These are phyloP conservation scores for Halictus quadricinctus DNA, from an alignment of 2,888 invertebrate species.

Conservation along the genomic window DNA sequence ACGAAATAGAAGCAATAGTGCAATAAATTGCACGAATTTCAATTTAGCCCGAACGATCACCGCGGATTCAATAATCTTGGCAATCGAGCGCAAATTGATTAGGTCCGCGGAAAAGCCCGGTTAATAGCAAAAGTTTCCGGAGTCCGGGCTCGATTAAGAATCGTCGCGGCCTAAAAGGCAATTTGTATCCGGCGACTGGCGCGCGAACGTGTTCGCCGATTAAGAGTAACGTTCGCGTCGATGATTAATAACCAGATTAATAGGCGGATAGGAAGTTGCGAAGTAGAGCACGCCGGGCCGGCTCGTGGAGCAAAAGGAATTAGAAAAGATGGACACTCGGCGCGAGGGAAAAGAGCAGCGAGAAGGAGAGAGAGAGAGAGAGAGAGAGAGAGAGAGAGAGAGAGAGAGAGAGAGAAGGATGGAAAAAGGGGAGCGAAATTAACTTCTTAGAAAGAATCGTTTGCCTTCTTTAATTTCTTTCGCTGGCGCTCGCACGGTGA, in stretches of 20 bases:
- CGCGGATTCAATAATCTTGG: not conserved
- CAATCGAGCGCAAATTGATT: slow-evolving; percentile 43
- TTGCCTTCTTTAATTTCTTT: slow-evolving; percentile 32
- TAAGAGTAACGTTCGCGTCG: slow-evolving; percentile 75
- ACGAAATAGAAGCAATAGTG: not conserved
- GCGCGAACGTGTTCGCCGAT: slow-evolving; percentile 69
- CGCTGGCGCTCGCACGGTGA: slow-evolving; percentile 24
- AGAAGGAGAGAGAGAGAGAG: not conserved
- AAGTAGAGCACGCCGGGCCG: slow-evolving; percentile 38
- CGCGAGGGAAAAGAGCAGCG: slow-evolving; percentile 18
- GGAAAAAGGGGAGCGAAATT: slow-evolving; percentile 21
- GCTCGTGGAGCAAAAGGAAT: slow-evolving; percentile 28
- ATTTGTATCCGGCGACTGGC: slow-evolving; percentile 61
- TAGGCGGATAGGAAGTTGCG: slow-evolving; percentile 73
- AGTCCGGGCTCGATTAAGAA: slow-evolving; percentile 49
- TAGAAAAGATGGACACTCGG: slow-evolving; percentile 4
- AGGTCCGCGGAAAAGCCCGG: slow-evolving; percentile 18
- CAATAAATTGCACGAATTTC: not conserved
- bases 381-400: not conserved
- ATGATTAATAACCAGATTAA: slow-evolving; percentile 79
- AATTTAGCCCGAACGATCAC: not conserved
- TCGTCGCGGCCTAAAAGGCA: slow-evolving; percentile 44
- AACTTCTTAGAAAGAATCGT: slow-evolving; percentile 48
- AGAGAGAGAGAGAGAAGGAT: not conserved
- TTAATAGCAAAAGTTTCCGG: slow-evolving; percentile 54